phyloP scores from a whole-genome alignment of 2,888 invertebrate genomes.

The Coelogynopora nodosa region DNA sequence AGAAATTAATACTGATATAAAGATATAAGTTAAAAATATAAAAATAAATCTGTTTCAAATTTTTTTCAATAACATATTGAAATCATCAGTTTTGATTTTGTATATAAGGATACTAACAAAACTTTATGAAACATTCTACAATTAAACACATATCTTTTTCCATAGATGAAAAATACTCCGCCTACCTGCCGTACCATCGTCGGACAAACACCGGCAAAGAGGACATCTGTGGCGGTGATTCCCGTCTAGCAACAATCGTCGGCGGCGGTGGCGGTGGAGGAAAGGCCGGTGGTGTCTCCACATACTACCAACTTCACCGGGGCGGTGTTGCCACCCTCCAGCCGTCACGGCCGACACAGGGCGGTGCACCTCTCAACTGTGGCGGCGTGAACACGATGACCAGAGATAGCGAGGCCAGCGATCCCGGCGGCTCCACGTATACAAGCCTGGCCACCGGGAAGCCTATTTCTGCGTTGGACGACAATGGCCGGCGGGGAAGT shows the following conservation, averaged over 20 bases:
- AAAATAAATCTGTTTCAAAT: too few species aligned
- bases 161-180: neutral
- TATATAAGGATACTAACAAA: too few species aligned
- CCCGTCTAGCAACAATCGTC: neutral
- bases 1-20: too few species aligned
- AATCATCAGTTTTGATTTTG: too few species aligned
- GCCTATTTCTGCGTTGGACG: neutral
- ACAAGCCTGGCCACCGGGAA: conserved; percentile 3
- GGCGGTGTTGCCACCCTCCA: neutral
- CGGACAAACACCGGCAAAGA: neutral
- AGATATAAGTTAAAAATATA: too few species aligned
- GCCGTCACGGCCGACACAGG: neutral
- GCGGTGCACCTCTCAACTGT: neutral
- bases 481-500: neutral
- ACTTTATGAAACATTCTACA: too few species aligned
- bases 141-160: too few species aligned
- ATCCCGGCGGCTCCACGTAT: neutral
- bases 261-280: neutral
- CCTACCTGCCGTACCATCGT: neutral
- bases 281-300: neutral
- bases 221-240: neutral
- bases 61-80: too few species aligned
- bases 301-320: conserved; percentile 1
- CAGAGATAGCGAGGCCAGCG: neutral
- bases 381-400: neutral